These are phyloP conservation scores for Esperia sulphurella DNA, from an alignment of 2,888 invertebrate genomes.

Conservation along the genomic window DNA sequence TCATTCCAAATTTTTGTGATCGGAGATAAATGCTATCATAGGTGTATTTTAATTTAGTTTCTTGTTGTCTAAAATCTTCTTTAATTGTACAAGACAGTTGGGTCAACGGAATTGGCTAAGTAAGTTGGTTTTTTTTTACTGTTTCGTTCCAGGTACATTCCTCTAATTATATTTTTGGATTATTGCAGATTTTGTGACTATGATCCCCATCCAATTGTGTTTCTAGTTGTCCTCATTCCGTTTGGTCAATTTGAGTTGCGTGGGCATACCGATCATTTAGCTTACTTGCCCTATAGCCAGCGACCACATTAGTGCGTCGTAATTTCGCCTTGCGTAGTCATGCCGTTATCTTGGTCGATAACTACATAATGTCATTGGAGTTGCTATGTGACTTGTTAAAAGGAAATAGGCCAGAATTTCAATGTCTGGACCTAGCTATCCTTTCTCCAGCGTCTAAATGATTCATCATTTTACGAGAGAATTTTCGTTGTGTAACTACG, in stretches of 20 bases:
- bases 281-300: constrained; percentile 36
- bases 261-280: constrained; percentile 30
- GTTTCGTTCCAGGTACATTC: constrained; percentile 40
- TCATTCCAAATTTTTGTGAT: constrained; percentile 43
- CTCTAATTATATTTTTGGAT: constrained; percentile 48
- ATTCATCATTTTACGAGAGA: constrained; percentile 7
- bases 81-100: constrained; percentile 16
- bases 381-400: constrained; percentile 15
- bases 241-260: constrained; percentile 21
- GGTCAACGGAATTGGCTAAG: constrained; percentile 23
- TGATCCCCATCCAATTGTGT: neutral
- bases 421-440: constrained; percentile 4
- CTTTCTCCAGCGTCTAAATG: constrained; percentile 8
- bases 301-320: constrained; percentile 64
- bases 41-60: constrained; percentile 9
- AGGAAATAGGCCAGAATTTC: neutral
- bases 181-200: constrained; percentile 12
- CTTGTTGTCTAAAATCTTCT: constrained; percentile 16
- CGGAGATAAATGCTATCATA: constrained; percentile 13
- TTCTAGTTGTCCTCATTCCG: neutral
- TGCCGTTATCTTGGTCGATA: constrained; percentile 70
- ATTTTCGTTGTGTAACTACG: constrained; percentile 29
- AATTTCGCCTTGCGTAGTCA: constrained; percentile 66
- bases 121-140: constrained; percentile 49
- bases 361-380: constrained; percentile 33